Evolutionary conservation across 1,140 invertebrate species (phyloP), one percentile per base, ranked within the genome.

Genomic region (Theocolax elegans): DNA sequence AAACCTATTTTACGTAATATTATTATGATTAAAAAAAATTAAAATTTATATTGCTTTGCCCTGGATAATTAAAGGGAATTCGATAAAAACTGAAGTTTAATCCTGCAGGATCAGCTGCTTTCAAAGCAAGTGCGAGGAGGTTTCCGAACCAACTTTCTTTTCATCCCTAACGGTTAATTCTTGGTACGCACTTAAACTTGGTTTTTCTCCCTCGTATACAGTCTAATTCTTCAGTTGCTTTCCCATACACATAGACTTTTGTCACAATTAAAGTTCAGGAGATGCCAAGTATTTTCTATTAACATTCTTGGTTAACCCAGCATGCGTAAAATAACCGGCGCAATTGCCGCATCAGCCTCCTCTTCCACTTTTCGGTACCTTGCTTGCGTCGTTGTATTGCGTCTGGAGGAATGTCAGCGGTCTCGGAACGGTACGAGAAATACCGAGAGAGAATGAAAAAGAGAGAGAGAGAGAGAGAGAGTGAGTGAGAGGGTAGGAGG

Each of bases 231-330:
- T 35, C 31, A 35, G 31, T 4, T n/a, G n/a, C n/a, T n/a, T n/a
- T n/a, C n/a, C n/a, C n/a, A n/a, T n/a, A n/a, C n/a, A n/a, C n/a
- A n/a, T n/a, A n/a, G n/a, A n/a, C n/a, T n/a, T n/a, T n/a, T n/a
- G n/a, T n/a, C 4, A 35, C 77, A 82, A 83, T 82, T 83, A 82
- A 83, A 81, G 78, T 77, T 75, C 73, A 68, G 23, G 75, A 69
- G 78, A 78, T 77, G 76, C 71, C 74, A 80, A 81, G 78, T 76
- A 83, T 83, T 83, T 83, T 82, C 82, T 81, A 83, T 82, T 81
- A 83, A 82, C 80, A 83, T 83, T 81, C 81, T 77, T 79, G 76
- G 80, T 79, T 81, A 83, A 82, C 78, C 81, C 75, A 76, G 69
- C 77, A 64, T 74, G 74, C 74, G 75, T 74, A 75, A 81, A 81